phyloP scores from a whole-genome alignment of 2,797 vertebrate species.

The Ctenosaura bakeri region DNA sequence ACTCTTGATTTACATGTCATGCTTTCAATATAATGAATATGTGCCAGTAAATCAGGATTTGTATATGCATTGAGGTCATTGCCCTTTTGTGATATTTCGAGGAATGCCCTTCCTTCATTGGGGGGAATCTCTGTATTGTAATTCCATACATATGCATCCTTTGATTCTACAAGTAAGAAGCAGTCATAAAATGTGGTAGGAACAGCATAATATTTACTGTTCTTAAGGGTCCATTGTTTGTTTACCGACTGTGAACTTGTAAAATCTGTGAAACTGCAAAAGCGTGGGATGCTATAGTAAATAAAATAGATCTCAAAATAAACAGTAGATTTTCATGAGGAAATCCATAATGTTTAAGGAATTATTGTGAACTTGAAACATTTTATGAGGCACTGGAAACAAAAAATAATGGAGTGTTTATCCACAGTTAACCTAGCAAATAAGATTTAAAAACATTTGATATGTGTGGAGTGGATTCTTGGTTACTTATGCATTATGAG shows the following conservation, averaged over 20 bases:
- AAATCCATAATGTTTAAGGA: conserved; percentile 27
- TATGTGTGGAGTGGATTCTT: neutral
- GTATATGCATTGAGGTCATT: neutral
- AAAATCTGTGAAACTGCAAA: neutral
- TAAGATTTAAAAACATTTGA: neutral
- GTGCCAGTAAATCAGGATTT: neutral
- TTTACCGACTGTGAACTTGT: neutral
- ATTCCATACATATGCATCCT: neutral
- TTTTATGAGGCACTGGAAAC: conserved; percentile 7
- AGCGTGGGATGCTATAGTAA: neutral
- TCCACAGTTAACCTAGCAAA: conserved; percentile 19
- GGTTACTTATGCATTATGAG: conserved; percentile 27
- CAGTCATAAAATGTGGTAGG: conserved; percentile 22
- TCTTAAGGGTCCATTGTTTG: neutral
- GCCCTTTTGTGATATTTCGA: neutral
- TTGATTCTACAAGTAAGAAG: conserved; percentile 19
- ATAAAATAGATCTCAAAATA: conserved; percentile 16
- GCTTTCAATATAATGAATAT: neutral
- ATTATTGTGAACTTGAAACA: conserved; percentile 7
- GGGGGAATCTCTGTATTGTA: neutral
- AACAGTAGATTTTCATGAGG: conserved; percentile 21
- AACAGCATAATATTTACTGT: conserved; percentile 27
- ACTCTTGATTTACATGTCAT: neutral
- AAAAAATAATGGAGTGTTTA: conserved; percentile 24
- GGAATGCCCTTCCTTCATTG: neutral